Conservation (phyloP, 1,140 invertebrate species). For the Drosophila parvula region DNA sequence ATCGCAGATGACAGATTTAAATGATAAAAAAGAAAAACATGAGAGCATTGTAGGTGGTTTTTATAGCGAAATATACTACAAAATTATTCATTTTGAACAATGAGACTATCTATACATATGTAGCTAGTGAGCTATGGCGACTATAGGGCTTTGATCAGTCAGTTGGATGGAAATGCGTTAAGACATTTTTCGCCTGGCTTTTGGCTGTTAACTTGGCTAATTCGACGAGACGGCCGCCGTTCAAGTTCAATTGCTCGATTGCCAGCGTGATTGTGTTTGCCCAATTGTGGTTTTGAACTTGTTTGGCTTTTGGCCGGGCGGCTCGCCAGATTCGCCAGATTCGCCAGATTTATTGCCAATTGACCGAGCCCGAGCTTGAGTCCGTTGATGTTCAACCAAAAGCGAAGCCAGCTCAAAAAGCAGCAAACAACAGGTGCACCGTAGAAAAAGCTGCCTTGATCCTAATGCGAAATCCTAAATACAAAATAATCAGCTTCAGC, state of each 20-base stretch:
- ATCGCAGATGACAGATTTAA: not conserved
- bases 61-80: not conserved
- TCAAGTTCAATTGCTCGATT: constrained; percentile 47
- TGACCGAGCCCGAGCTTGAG: constrained; percentile 38
- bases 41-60: not conserved
- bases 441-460: not conserved
- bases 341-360: constrained; percentile 57
- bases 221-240: constrained; percentile 2
- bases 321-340: not conserved
- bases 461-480: not conserved
- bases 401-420: constrained; percentile 60
- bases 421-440: constrained; percentile 38
- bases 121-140: not conserved
- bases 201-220: constrained; percentile 12
- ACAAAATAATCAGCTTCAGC: not conserved
- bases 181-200: not conserved
- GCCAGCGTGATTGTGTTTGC: constrained; percentile 53
- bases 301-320: constrained; percentile 69
- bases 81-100: too few relatives aligned
- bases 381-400: constrained; percentile 69
- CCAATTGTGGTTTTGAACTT: constrained; percentile 82
- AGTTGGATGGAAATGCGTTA: constrained; percentile 8
- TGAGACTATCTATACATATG: too few relatives aligned
- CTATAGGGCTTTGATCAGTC: not conserved
- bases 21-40: not conserved